Base-by-base conservation (phyloP, 1,140 invertebrate species). In the Drosophila busckii region DNA sequence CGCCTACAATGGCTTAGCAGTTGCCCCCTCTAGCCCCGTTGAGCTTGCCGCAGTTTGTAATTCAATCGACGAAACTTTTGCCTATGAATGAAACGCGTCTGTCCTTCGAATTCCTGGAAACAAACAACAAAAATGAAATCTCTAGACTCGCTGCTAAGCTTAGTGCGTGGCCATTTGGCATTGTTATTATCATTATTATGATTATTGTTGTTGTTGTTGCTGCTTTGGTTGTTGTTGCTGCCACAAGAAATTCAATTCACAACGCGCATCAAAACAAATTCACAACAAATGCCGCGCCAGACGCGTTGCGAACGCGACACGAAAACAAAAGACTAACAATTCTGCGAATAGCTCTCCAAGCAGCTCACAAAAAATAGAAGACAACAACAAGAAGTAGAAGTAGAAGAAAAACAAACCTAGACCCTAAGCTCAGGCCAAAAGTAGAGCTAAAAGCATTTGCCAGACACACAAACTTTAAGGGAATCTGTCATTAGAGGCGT, bases 281-380 rank as follows among this genome's bases (percentile, higher is more conserved):
- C n/a, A n/a, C n/a, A 53, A 53, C 54, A 63, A 66, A 58, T 9
- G 28, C 45, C 42, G 53, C 53, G 56, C 61, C 56, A 52, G 55
- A 65, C 55, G 46, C 48, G 26, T 60, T 15, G 41, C 35, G 42
- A 46, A 53, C 50, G 32, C 28, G 23, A 42, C 35, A 58, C 16
- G 50, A 66, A 69, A 63, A 70, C 68, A 61, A 61, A 70, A 66
- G 64, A 71, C 69, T 67, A 80, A 80, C 68, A 80, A 80, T 80
- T 80, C 73, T 54, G 28, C 54, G 73, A 80, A 80, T 69, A 46
- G 71, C 55, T 31, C 50, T 20, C 12, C 8, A 45, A 28, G 31
- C 17, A 9, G 2, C 40, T n/a, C n/a, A n/a, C n/a, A n/a, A n/a
- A n/a, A n/a, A n/a, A n/a, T n/a, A n/a, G 19, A 29, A 29, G 6